A percentile compares a stretch with the other conserved stretches of the same genome.
phyloP scores from a whole-genome alignment of 2,113 vertebrate genomes.

The Sinocyclocheilus anshuiensis region DNA sequence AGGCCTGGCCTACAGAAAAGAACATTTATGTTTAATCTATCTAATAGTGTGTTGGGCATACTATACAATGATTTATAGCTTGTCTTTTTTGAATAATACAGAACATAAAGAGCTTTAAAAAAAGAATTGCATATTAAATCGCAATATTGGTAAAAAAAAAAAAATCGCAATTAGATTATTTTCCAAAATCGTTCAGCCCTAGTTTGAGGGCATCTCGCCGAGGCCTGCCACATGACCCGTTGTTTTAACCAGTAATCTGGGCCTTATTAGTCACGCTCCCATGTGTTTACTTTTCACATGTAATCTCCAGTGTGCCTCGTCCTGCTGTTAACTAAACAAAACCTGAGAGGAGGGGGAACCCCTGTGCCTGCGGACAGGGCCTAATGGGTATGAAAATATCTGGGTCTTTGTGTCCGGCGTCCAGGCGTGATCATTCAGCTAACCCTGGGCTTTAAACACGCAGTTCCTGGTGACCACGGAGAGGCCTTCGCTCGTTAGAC shows the following conservation, averaged over 20 bases:
- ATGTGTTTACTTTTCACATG: slow-evolving; percentile 69
- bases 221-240: slow-evolving; percentile 37
- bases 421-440: slow-evolving; percentile 56
- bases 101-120: no score
- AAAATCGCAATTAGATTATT: no score
- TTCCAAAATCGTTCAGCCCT: no score
- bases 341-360: slow-evolving; percentile 40
- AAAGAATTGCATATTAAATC: no score
- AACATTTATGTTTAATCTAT: no score
- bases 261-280: slow-evolving; percentile 32
- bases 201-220: neutral
- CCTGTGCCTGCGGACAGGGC: slow-evolving; percentile 42
- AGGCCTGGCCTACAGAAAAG: no score
- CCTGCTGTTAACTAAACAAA: slow-evolving; percentile 65
- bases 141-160: no score
- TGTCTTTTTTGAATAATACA: no score
- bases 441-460: slow-evolving; percentile 58
- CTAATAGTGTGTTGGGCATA: no score
- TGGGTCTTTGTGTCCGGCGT: slow-evolving; percentile 60
- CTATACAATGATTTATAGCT: no score
- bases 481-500: slow-evolving; percentile 58
- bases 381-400: slow-evolving; percentile 61
- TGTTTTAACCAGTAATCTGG: slow-evolving; percentile 66
- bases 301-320: slow-evolving; percentile 64
- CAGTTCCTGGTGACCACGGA: slow-evolving; percentile 47